phyloP scores from a whole-genome alignment of 23 tunicate species.

The Ciona savignyi region DNA sequence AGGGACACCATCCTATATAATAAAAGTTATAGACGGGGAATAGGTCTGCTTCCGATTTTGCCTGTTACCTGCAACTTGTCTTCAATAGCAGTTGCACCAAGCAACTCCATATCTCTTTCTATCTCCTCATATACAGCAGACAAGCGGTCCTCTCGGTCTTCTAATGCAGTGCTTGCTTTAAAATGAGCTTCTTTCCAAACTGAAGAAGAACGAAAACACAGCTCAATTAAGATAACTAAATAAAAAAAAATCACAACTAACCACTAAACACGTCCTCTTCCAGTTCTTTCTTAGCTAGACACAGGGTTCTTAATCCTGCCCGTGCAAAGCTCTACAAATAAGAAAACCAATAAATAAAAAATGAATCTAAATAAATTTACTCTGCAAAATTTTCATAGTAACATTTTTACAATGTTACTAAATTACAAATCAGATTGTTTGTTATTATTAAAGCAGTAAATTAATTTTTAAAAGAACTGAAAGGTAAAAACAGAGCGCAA shows the following conservation, averaged over 20 bases:
- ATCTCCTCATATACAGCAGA: constrained; percentile 86
- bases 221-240: too few relatives aligned
- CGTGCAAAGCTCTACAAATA: constrained; percentile 84
- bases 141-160: constrained; percentile 78
- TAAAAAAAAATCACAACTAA: not conserved
- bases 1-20: constrained; percentile 97
- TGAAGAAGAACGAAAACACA: too few relatives aligned
- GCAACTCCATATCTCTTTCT: constrained; percentile 76
- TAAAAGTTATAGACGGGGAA: too few relatives aligned
- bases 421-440: too few relatives aligned
- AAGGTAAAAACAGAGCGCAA: not conserved
- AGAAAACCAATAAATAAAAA: not conserved
- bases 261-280: constrained; percentile 43
- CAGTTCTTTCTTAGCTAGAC: constrained; percentile 76
- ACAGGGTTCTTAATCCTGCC: constrained; percentile 77
- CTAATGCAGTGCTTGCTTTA: constrained; percentile 66
- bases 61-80: constrained; percentile 90
- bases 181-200: constrained; percentile 57
- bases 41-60: too few relatives aligned
- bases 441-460: too few relatives aligned
- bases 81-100: constrained; percentile 98
- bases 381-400: not conserved
- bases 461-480: too few relatives aligned
- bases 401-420: too few relatives aligned
- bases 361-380: not conserved